Evolutionary conservation across 2,888 invertebrate genomes (phyloP).

Genomic region (Cephus runcator): DNA sequence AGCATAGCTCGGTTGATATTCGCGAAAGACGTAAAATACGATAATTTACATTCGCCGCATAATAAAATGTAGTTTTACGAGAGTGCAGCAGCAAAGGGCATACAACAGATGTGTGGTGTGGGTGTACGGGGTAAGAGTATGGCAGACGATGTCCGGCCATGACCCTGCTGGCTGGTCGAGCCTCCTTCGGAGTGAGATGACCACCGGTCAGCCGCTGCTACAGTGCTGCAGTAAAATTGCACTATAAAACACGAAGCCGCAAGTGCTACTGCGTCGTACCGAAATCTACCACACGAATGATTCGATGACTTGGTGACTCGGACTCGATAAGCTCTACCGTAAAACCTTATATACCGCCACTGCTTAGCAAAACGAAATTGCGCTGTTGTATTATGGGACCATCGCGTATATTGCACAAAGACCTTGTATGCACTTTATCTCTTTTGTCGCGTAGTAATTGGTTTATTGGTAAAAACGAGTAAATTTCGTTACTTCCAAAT

Average conservation of each 20-base stretch:
- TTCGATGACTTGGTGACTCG: neutral
- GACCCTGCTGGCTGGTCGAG: slow-evolving; percentile 52
- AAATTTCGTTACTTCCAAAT: neutral
- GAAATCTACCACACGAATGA: slow-evolving; percentile 30
- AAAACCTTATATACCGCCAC: neutral
- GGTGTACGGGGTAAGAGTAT: slow-evolving; percentile 49
- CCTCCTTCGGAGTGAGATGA: slow-evolving; percentile 17
- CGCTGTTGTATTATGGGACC: neutral
- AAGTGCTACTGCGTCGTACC: slow-evolving; percentile 18
- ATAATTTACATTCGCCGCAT: slow-evolving; percentile 45
- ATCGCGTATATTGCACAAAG: neutral
- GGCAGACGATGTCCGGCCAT: slow-evolving; percentile 65
- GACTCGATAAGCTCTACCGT: neutral
- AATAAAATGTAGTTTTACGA: slow-evolving; percentile 50
- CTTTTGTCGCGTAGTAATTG: neutral
- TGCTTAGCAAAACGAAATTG: neutral
- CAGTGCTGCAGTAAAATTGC: slow-evolving; percentile 40
- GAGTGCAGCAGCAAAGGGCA: slow-evolving; percentile 31
- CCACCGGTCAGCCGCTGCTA: slow-evolving; percentile 44
- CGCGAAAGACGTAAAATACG: slow-evolving; percentile 36
- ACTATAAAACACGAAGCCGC: slow-evolving; percentile 32
- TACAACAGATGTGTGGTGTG: slow-evolving; percentile 49
- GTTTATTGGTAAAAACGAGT: neutral
- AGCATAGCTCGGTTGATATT: slow-evolving; percentile 8
- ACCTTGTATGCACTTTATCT: neutral